These are phyloP conservation scores for Lampropteryx suffumata DNA, from an alignment of 2,888 invertebrate species.

Conservation along the genomic window DNA sequence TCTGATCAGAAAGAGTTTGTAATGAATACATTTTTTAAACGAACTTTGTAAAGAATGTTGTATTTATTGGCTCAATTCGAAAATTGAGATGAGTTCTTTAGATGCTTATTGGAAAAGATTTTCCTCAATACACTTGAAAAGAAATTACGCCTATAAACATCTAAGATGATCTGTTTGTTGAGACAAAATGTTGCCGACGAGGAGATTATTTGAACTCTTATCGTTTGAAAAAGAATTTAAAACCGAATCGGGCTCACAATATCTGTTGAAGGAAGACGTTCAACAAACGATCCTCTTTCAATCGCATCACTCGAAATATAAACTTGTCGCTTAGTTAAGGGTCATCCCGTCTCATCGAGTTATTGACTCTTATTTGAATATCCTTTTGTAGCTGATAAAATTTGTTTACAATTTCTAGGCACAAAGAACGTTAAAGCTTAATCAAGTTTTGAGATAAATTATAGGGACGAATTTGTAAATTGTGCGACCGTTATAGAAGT, in stretches of 20 bases:
- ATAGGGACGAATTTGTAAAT: conserved; percentile 4
- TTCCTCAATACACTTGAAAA: conserved; percentile 38
- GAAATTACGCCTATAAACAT: conserved; percentile 41
- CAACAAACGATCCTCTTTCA: conserved; percentile 44
- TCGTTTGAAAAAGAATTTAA: conserved; percentile 41
- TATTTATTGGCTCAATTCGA: conserved; percentile 33
- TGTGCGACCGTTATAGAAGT: neutral
- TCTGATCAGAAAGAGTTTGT: neutral
- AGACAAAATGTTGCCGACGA: conserved; percentile 43
- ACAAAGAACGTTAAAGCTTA: conserved; percentile 7
- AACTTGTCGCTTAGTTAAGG: conserved; percentile 54
- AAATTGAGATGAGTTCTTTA: conserved; percentile 33
- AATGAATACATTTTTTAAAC: conserved; percentile 2
- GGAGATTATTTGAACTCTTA: conserved; percentile 43
- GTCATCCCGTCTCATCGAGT: conserved; percentile 50
- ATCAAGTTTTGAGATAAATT: conserved; percentile 1
- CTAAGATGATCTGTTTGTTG: conserved; percentile 43
- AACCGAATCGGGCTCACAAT: conserved; percentile 48
- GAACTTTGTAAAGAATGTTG: conserved; percentile 10
- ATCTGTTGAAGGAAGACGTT: conserved; percentile 48
- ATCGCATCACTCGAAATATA: conserved; percentile 51
- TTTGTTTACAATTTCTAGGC: conserved; percentile 28
- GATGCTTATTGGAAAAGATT: conserved; percentile 37
- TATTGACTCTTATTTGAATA: conserved; percentile 54
- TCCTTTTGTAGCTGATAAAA: conserved; percentile 39